These are phyloP conservation scores for Pedionomus torquatus DNA, from an alignment of 2,113 vertebrate genomes.

Conservation along the genomic window DNA sequence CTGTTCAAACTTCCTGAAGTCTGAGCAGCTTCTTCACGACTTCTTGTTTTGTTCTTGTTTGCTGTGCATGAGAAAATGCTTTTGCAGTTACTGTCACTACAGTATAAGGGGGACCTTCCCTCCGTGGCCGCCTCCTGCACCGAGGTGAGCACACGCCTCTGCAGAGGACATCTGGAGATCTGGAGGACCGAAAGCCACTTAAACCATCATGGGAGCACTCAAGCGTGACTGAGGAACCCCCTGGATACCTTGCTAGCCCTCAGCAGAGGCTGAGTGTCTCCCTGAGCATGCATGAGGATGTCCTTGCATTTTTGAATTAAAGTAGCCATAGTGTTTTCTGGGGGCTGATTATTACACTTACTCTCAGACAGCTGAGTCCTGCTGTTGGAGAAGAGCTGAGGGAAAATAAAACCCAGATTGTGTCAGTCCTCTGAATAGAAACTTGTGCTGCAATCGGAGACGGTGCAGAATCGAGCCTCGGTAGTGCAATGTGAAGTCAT, in stretches of 20 bases:
- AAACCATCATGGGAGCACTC: neutral
- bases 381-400: neutral
- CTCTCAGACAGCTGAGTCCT: neutral
- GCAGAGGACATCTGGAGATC: neutral
- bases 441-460: neutral
- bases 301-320: neutral
- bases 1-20: neutral
- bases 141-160: fast-evolving
- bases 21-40: neutral
- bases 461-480: neutral
- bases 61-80: neutral
- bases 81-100: neutral
- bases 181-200: neutral
- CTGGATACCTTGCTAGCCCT: neutral
- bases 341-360: neutral
- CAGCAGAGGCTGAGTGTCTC: neutral
- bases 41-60: neutral
- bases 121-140: neutral
- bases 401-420: neutral
- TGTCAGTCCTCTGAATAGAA: neutral
- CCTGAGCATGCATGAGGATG: neutral
- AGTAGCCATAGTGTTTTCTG: neutral
- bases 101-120: neutral
- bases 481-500: neutral
- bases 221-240: neutral